These are phyloP conservation scores for Pseudopodoces humilis DNA, from an alignment of 2,113 vertebrate species.

Conservation along the genomic window DNA sequence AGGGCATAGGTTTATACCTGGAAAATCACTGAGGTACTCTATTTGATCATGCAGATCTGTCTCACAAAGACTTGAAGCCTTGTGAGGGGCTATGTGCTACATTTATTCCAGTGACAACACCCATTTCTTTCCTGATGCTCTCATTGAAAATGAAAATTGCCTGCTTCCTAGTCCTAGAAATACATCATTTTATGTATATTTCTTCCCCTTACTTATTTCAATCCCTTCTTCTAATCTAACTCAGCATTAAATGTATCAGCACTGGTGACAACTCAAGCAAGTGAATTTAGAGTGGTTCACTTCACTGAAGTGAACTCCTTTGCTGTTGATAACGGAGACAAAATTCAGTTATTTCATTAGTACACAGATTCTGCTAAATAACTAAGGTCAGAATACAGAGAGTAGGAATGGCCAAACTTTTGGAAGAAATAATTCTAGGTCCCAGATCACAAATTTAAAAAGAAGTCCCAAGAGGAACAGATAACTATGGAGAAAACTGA, in stretches of 20 bases:
- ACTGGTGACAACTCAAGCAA: neutral
- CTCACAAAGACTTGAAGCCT: slow-evolving; percentile 21
- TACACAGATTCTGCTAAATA: neutral
- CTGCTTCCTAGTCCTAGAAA: neutral
- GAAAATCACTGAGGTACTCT: slow-evolving; percentile 43
- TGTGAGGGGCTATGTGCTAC: neutral
- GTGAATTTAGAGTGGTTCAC: neutral
- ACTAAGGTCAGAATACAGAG: neutral
- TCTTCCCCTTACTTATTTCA: neutral
- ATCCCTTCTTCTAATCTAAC: neutral
- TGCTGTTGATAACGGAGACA: neutral
- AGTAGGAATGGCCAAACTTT: neutral
- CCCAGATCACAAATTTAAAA: neutral
- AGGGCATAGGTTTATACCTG: slow-evolving; percentile 54
- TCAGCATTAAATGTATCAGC: neutral
- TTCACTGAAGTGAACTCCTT: neutral
- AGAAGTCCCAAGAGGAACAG: neutral
- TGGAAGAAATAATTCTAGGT: neutral
- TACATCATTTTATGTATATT: slow-evolving; percentile 7
- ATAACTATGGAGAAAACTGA: neutral
- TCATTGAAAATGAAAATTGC: slow-evolving; percentile 38
- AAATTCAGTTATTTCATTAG: neutral
- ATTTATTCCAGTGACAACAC: slow-evolving; percentile 27
- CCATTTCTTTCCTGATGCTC: neutral
- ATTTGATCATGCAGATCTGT: slow-evolving; percentile 51